Evolutionary conservation across 1,140 invertebrate species (phyloP).

Genomic region (Listronotus oregonensis): DNA sequence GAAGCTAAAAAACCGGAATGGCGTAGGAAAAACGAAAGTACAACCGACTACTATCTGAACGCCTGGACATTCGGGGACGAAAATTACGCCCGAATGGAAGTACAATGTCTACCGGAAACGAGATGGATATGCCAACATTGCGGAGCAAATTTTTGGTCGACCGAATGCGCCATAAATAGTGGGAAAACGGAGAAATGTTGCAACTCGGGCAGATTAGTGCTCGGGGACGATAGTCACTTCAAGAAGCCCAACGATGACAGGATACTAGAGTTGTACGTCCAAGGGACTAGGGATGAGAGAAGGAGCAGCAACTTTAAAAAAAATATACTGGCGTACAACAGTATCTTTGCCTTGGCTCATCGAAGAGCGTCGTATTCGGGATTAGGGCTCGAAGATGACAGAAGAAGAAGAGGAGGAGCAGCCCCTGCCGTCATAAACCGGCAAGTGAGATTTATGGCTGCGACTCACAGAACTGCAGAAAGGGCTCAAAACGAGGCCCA

Average conservation of each 20-base stretch:
- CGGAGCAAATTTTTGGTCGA: background rate
- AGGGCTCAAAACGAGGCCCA: too few relatives aligned
- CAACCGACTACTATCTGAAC: background rate
- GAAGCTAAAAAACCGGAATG: background rate
- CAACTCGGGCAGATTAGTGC: background rate
- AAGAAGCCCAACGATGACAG: background rate
- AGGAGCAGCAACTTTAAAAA: slow-evolving; percentile 4
- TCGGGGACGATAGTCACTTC: background rate
- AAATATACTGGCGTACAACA: background rate
- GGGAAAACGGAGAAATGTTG: background rate
- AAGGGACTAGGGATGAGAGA: background rate
- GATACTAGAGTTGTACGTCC: background rate
- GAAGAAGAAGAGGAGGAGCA: background rate
- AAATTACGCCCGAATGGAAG: background rate
- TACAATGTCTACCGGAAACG: background rate
- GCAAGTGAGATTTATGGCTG: background rate
- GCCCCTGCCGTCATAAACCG: background rate
- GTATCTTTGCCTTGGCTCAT: background rate
- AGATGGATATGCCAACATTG: too few relatives aligned
- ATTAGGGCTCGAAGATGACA: background rate
- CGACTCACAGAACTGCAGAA: background rate
- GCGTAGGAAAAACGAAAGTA: background rate
- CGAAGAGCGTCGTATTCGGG: background rate
- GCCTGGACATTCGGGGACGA: background rate
- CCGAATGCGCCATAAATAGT: background rate